Evolutionary conservation across 1,140 invertebrate genomes (phyloP).

Genomic region (Plutomurus gul): DNA sequence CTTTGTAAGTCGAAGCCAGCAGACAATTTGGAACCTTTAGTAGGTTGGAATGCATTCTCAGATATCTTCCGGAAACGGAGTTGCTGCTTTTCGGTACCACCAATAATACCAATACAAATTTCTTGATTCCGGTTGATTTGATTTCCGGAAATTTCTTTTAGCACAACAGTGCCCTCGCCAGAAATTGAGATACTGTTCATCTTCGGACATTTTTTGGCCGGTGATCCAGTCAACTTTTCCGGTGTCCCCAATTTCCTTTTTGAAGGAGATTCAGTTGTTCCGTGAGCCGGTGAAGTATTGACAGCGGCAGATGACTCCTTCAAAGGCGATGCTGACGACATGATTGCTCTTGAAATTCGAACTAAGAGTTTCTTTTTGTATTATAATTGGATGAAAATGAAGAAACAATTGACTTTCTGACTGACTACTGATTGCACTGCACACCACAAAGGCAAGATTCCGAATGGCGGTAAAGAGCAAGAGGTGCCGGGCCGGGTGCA

Average conservation of each 20-base stretch:
- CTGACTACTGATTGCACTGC: no score
- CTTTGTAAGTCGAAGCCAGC: conserved; percentile 92
- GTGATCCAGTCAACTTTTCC: background rate
- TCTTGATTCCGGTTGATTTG: background rate
- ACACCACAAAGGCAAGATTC: no score
- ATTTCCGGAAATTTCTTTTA: background rate
- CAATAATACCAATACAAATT: no score
- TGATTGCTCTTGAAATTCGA: no score
- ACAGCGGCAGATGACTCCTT: background rate
- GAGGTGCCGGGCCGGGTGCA: no score
- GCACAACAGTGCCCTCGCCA: background rate
- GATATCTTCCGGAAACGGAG: conserved; percentile 64
- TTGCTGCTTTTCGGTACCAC: no score
- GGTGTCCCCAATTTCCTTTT: background rate
- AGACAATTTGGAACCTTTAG: conserved; percentile 79
- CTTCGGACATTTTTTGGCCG: background rate
- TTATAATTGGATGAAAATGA: no score
- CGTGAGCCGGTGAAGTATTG: background rate
- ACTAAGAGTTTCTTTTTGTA: no score
- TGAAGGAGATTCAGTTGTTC: background rate
- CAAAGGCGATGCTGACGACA: background rate
- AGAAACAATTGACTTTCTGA: no score
- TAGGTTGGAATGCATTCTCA: conserved; percentile 77
- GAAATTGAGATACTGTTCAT: background rate
- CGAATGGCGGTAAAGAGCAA: no score